Evolutionary conservation across 2,888 invertebrate species (phyloP).

Genomic region (Emmelina monodactyla): DNA sequence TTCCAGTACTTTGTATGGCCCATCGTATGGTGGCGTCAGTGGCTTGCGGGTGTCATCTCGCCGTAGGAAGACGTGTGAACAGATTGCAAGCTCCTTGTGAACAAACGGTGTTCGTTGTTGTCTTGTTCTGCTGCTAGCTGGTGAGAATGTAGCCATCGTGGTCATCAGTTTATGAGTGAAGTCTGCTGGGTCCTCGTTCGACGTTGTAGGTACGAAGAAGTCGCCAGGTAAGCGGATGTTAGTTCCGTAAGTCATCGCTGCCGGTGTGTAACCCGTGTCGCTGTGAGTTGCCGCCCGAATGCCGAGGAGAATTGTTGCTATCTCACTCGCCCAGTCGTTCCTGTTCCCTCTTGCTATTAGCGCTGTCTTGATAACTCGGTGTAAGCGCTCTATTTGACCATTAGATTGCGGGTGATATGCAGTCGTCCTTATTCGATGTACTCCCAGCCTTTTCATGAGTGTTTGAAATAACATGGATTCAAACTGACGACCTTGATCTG

Average conservation of each 20-base stretch:
- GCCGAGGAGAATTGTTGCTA: not conserved
- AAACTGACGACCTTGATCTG: conserved; percentile 27
- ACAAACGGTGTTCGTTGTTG: not conserved
- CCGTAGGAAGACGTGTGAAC: not conserved
- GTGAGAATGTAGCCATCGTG: not conserved
- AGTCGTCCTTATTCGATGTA: not conserved
- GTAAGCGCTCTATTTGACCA: not conserved
- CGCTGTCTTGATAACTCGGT: not conserved
- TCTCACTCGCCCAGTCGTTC: not conserved
- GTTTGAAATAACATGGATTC: conserved; percentile 21
- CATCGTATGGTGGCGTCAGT: not conserved
- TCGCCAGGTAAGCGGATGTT: not conserved
- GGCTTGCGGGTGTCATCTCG: conserved; percentile 1
- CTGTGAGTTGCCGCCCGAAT: not conserved
- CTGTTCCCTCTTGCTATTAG: not conserved
- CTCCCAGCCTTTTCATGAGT: conserved; percentile 12
- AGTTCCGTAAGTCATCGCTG: not conserved
- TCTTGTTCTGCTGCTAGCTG: not conserved
- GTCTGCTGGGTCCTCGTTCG: not conserved
- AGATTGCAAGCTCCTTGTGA: not conserved
- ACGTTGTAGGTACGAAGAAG: conserved; percentile 3
- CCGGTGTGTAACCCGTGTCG: not conserved
- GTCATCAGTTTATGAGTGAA: not conserved
- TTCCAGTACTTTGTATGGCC: not conserved
- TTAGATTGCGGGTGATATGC: not conserved